Evolutionary conservation across 2,113 vertebrate species (phyloP), one percentile per base, ranked within the genome.

Genomic region (Pseudolaguvia tuberculata): DNA sequence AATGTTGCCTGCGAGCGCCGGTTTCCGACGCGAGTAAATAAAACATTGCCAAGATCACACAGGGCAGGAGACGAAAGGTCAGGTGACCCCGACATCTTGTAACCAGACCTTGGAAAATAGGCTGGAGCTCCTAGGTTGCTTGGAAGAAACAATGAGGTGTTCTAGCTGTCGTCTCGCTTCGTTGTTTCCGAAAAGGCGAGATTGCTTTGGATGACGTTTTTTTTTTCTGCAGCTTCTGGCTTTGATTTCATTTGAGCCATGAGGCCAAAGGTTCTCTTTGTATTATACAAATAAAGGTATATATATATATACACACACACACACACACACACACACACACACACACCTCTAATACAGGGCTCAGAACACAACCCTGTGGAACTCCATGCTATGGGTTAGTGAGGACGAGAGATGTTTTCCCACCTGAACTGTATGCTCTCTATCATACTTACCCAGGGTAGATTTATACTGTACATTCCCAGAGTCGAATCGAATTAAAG

Each of bases 21-120:
- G 39, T 58, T 81, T 81, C 73, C 45, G 71, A 65, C 48, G n/a
- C 63, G 72, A 65, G 42, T 86, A 83, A 84, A 86, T 86, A 84
- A 86, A 85, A 83, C 68, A 85, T 86, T 71, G 76, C 63, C 74
- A 73, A 80, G 74, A 76, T 84, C 73, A 70, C 74, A 73, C 69
- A 59, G 31, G 67, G 55, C 65, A 73, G 66, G 70, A 62, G 39
- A 70, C 62, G 55, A 75, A 78, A 79, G 83, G 81, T 82, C 84
- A 81, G 53, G 69, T 71, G 70, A 79, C 74, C 77, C 78, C 59
- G 55, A 57, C 58, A n/a, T 50, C 45, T 61, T 23, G 85, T 77
- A 82, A 82, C 76, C 58, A 69, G 73, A 86, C 65, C 62, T 79
- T 63, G 39, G 47, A 57, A 27, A 52, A 48, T 50, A 42, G 27